A percentile compares a stretch with the other conserved stretches of the same genome.
Conservation (phyloP, 2,888 invertebrate species). For the Leucophenga montana region DNA sequence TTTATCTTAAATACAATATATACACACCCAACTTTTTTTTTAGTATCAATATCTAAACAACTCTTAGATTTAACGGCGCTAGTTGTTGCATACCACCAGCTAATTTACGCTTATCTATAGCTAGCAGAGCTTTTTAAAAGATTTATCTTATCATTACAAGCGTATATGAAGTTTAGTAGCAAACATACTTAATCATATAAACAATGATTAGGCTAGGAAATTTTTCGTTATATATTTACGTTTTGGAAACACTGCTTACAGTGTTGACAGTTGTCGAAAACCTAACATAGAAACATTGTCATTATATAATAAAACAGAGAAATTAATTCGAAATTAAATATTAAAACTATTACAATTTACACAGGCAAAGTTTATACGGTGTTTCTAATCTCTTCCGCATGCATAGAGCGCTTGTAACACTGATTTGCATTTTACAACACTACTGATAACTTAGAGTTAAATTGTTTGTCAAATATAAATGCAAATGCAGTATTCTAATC, state of each 20-base stretch:
- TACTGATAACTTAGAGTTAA: neutral
- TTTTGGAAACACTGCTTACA: too few species aligned
- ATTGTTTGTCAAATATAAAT: neutral
- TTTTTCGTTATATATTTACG: neutral
- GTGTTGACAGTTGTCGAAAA: neutral
- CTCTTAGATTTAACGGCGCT: neutral
- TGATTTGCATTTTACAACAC: slow-evolving; percentile 1
- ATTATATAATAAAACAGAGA: too few species aligned
- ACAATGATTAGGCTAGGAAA: neutral
- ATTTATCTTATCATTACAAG: slow-evolving; percentile 22
- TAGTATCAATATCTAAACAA: neutral
- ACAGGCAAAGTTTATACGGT: too few species aligned
- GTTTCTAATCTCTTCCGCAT: neutral
- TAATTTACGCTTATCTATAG: too few species aligned
- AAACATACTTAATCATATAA: neutral
- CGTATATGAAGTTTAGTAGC: slow-evolving; percentile 1
- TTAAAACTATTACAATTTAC: too few species aligned
- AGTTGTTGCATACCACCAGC: neutral
- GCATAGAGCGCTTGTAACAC: too few species aligned
- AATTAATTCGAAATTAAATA: too few species aligned
- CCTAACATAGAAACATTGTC: too few species aligned
- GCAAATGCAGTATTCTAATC: too few species aligned
- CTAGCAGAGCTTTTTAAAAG: neutral
- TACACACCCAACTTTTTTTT: slow-evolving; percentile 11
- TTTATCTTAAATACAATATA: neutral